These are phyloP conservation scores for Isoperla grammatica DNA, from an alignment of 2,888 invertebrate species.

Conservation along the genomic window DNA sequence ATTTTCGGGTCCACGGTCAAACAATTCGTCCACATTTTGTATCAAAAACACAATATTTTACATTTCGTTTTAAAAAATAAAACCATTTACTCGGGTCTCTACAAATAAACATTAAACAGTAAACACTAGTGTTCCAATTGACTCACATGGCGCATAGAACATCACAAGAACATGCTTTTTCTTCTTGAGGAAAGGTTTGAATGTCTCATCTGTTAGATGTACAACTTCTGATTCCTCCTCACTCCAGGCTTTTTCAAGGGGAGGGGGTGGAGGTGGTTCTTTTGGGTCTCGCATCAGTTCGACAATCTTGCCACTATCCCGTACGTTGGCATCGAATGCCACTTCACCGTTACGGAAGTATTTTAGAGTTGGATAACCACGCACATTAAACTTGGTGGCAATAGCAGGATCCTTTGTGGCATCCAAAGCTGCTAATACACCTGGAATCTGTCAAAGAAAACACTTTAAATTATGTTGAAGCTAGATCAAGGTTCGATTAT, in stretches of 20 bases:
- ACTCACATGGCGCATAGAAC: slow-evolving; percentile 91
- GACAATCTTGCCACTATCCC: slow-evolving; percentile 71
- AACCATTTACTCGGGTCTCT: too few relatives aligned
- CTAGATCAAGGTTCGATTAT: too few relatives aligned
- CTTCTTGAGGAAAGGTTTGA: slow-evolving; percentile 69
- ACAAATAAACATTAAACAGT: too few relatives aligned
- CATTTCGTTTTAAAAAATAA: too few relatives aligned
- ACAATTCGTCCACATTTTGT: too few relatives aligned
- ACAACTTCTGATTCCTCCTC: slow-evolving; percentile 69
- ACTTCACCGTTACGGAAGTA: slow-evolving; percentile 72
- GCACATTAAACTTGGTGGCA: slow-evolving; percentile 63
- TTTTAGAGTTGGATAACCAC: slow-evolving; percentile 75
- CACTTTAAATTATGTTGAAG: background rate
- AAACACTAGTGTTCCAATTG: slow-evolving; percentile 3
- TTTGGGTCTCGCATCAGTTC: slow-evolving; percentile 79
- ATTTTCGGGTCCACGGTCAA: too few relatives aligned
- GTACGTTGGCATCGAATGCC: slow-evolving; percentile 70
- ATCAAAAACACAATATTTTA: too few relatives aligned
- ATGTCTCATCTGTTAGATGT: slow-evolving; percentile 67
- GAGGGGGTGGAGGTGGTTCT: slow-evolving; percentile 79
- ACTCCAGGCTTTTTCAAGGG: slow-evolving; percentile 74
- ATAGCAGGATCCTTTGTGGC: slow-evolving; percentile 69
- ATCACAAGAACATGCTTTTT: slow-evolving; percentile 83
- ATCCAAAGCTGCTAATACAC: slow-evolving; percentile 77
- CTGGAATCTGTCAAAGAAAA: slow-evolving; percentile 51